Evolutionary conservation across 1,140 invertebrate species (phyloP).

Genomic region (Drosophila kohkoa): DNA sequence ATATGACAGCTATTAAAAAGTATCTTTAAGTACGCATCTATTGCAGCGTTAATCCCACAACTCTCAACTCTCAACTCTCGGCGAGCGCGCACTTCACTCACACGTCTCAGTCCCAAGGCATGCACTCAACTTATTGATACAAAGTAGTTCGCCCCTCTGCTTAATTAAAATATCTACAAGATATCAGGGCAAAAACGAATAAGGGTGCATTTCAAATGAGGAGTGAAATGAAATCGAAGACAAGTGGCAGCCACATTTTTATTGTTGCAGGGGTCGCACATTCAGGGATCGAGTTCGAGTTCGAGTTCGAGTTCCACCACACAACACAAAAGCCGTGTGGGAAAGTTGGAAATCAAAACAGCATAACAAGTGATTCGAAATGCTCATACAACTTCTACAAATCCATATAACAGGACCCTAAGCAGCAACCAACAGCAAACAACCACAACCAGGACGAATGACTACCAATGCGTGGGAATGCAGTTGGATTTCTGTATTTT

Average conservation of each 20-base stretch:
- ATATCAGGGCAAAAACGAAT: slow-evolving; percentile 37
- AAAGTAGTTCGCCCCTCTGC: slow-evolving; percentile 26
- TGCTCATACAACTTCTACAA: slow-evolving; percentile 62
- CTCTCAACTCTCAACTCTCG: slow-evolving; percentile 5
- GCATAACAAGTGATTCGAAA: slow-evolving; percentile 74
- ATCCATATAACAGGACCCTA: slow-evolving; percentile 47
- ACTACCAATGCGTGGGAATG: slow-evolving; percentile 74
- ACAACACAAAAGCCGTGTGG: slow-evolving; percentile 57
- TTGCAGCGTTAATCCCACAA: slow-evolving; percentile 33
- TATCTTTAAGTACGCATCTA: slow-evolving; percentile 39
- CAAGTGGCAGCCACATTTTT: slow-evolving; percentile 70
- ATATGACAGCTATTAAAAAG: slow-evolving; percentile 21
- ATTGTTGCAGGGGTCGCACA: slow-evolving; percentile 45
- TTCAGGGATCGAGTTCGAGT: slow-evolving; percentile 8
- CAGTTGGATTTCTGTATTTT: slow-evolving; percentile 1
- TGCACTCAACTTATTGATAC: slow-evolving; percentile 36
- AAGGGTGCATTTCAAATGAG: slow-evolving; percentile 50
- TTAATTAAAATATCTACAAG: slow-evolving; percentile 78
- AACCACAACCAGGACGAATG: slow-evolving; percentile 65
- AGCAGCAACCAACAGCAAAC: slow-evolving; percentile 25
- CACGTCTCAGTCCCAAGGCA: slow-evolving; percentile 55
- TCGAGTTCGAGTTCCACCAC: slow-evolving; percentile 24
- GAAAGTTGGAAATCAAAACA: slow-evolving; percentile 79
- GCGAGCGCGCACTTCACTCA: slow-evolving; percentile 56
- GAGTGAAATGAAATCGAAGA: slow-evolving; percentile 61